These are phyloP conservation scores for Craniophora ligustri DNA, from an alignment of 2,888 invertebrate genomes.

Conservation along the genomic window DNA sequence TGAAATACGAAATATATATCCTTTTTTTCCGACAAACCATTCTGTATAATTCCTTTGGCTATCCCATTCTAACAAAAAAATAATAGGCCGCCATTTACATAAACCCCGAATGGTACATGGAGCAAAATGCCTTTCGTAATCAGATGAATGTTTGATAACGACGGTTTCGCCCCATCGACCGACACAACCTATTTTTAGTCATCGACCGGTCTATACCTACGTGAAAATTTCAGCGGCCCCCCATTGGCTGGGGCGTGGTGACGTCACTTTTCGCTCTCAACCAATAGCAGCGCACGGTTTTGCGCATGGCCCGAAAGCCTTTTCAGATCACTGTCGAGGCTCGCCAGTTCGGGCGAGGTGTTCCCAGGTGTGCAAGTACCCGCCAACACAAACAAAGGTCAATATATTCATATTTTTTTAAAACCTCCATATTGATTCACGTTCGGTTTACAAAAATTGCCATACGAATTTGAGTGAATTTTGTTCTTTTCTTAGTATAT, in stretches of 20 bases:
- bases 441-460: constrained; percentile 26
- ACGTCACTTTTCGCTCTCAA: constrained; percentile 73
- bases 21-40: not conserved
- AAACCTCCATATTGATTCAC: constrained; percentile 63
- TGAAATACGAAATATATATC: too few species aligned
- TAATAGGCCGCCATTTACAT: constrained; percentile 41
- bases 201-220: constrained; percentile 85
- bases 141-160: constrained; percentile 56
- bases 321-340: constrained; percentile 66
- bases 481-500: constrained; percentile 22
- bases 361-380: constrained; percentile 85
- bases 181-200: constrained; percentile 80
- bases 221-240: constrained; percentile 78
- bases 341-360: constrained; percentile 83
- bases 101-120: constrained; percentile 40
- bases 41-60: not conserved
- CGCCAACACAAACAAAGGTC: constrained; percentile 76
- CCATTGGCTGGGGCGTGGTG: constrained; percentile 75
- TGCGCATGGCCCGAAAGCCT: constrained; percentile 79
- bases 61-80: constrained; percentile 7
- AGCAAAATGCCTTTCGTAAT: constrained; percentile 44
- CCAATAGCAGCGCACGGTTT: constrained; percentile 73
- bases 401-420: constrained; percentile 65
- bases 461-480: constrained; percentile 43
- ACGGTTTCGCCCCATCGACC: constrained; percentile 54